Base-by-base conservation (phyloP, 2,797 vertebrate genomes). In the Numenius phaeopus region DNA sequence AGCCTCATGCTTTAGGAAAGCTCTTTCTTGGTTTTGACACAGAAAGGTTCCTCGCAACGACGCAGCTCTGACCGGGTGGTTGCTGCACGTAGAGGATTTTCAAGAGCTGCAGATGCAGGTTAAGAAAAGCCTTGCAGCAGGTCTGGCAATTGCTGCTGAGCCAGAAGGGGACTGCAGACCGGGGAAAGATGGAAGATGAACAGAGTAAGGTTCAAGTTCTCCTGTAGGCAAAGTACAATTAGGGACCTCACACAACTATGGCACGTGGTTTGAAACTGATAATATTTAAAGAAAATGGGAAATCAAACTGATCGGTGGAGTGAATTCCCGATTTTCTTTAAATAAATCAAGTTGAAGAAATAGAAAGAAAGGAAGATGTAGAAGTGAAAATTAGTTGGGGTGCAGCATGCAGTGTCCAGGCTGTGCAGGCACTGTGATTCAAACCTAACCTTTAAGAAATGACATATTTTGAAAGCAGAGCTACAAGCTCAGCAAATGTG, bases 301-400 rank as follows among this genome's bases (percentile, higher is more conserved):
- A 88, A 83, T 54, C 18, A 54, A 5, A 40, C 80, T 49, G 71
- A 49, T 9, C 0, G 0, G 30, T 57, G 26, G 11, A 0, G 0
- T 49, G 42, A 55, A 76, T 84, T 77, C 57, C 47, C n/a, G 54
- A 3, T 78, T 92, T 83, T 83, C 67, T 85, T 85, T 52, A 71
- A 92, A 91, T 67, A 81, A 76, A 69, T 46, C 9, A 14, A 64
- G 4, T 8, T 47, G 78, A 94, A 91, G 79, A 83, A 64, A 72
- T 2, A 83, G 66, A 93, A 80, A 39, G 66, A 84, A 64, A 61
- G 24, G 15, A 62, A 73, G 89, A 89, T n/a, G 21, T 29, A 80
- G 47, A 87, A 83, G n/a, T 65, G 46, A 64, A 85, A 96, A 89
- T 32, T 22, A 80, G 11, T 26, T 80, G 81, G 22, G 26, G 37